Evolutionary conservation across 2,888 invertebrate species (phyloP).

Genomic region (Athalia circularis): DNA sequence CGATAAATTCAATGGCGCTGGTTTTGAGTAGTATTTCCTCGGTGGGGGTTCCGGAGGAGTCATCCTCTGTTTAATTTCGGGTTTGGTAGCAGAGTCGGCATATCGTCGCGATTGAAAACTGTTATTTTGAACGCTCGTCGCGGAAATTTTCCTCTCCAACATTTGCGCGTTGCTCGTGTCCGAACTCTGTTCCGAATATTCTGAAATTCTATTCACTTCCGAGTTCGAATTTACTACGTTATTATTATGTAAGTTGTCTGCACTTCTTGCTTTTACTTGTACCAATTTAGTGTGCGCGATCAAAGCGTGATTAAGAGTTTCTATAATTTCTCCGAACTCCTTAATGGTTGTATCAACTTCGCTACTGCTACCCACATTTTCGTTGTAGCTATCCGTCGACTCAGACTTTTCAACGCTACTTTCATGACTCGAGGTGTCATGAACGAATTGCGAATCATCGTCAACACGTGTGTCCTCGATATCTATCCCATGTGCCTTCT

Average conservation of each 20-base stretch:
- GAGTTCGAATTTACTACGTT: slow-evolving; percentile 19
- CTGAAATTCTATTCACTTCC: slow-evolving; percentile 16
- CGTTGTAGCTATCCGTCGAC: slow-evolving; percentile 56
- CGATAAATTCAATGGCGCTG: slow-evolving; percentile 56
- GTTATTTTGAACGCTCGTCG: slow-evolving; percentile 38
- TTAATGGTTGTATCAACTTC: slow-evolving; percentile 55
- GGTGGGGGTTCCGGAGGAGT: slow-evolving; percentile 75
- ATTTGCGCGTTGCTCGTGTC: background rate
- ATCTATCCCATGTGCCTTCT: slow-evolving; percentile 2
- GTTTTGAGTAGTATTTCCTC: slow-evolving; percentile 72
- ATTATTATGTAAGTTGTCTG: slow-evolving; percentile 45
- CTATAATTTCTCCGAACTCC: slow-evolving; percentile 63
- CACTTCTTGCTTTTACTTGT: slow-evolving; percentile 44
- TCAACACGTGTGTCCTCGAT: background rate
- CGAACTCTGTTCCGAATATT: background rate
- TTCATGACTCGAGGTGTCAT: slow-evolving; percentile 45
- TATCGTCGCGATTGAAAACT: slow-evolving; percentile 53
- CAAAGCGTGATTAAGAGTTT: slow-evolving; percentile 72
- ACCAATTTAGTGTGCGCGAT: slow-evolving; percentile 61
- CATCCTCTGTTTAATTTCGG: slow-evolving; percentile 71
- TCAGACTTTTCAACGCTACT: slow-evolving; percentile 62
- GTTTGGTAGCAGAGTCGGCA: slow-evolving; percentile 60
- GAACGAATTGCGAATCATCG: background rate
- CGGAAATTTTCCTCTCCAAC: slow-evolving; percentile 30
- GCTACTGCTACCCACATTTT: slow-evolving; percentile 55